These are phyloP conservation scores for Chaitophorus viminalis DNA, from an alignment of 2,888 invertebrate species.

Conservation along the genomic window DNA sequence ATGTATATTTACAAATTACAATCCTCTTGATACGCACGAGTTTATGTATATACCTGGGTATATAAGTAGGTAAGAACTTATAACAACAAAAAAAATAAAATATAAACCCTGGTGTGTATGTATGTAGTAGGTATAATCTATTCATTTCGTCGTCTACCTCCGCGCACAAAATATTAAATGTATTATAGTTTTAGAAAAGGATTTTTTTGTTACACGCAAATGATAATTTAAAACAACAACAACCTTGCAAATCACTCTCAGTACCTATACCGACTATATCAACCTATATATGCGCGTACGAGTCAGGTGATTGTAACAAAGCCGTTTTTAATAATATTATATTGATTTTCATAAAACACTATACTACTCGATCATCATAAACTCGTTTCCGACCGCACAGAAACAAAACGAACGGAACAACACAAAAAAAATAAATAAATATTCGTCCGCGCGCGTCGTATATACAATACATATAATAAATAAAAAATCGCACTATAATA, in stretches of 20 bases:
- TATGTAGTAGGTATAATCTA: background rate
- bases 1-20: too few relatives aligned
- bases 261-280: too few relatives aligned
- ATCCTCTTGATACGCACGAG: too few relatives aligned
- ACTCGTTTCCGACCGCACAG: constrained; percentile 39
- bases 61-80: too few relatives aligned
- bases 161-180: background rate
- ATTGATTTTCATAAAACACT: constrained; percentile 6
- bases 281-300: background rate
- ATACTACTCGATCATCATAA: constrained; percentile 43
- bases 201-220: background rate
- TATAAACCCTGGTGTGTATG: too few relatives aligned
- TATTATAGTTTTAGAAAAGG: background rate
- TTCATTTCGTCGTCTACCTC: background rate
- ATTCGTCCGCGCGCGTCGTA: background rate
- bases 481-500: constrained; percentile 56
- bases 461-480: constrained; percentile 24
- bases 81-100: too few relatives aligned
- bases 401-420: background rate
- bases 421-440: background rate
- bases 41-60: too few relatives aligned
- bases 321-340: constrained; percentile 2
- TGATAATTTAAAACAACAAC: background rate
- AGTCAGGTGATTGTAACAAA: constrained; percentile 4
- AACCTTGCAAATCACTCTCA: too few relatives aligned